Base-by-base conservation (phyloP, 92 coral and sea anemone genomes). In the Heliopora coerulea region DNA sequence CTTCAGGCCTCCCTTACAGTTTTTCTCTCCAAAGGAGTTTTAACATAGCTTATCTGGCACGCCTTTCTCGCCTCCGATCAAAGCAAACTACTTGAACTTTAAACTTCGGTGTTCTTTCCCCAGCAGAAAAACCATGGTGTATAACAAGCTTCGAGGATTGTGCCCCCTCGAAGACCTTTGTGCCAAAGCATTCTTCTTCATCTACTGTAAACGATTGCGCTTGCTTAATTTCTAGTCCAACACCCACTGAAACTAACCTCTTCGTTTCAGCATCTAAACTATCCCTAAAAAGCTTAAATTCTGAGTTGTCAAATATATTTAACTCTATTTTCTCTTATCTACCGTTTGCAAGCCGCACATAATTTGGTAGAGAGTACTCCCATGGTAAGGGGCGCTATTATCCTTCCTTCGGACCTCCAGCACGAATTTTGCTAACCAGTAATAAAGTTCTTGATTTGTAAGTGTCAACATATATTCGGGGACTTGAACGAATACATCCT, bases 211-310 rank as follows among this genome's bases (percentile, higher is more conserved):
- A 35, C 0, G 56, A 11, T 37, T 37, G 6, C 6, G 42, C 42
- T 37, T 37, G 23, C 59, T 61, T 76, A 41, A 60, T 72, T 9
- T 25, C 52, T 19, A 72, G 46, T 2, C 73, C 81, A 19, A 64
- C 49, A n/a, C 82, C 82, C 33, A 63, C 26, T 33, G 40, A 30
- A 26, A 73, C 62, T 34, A 78, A 40, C 28, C 83, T 69, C 35
- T 75, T 75, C 83, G 75, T 82, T 72, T 82, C 82, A 23, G 78
- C 68, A 52, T 82, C 86, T 23, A 68, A 34, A 34, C 75, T 56
- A 48, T 80, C 72, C 30, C 68, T 59, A 49, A 78, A 78, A 24
- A 48, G 32, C 26, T 80, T 80, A 56, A 80, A 80, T 48, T 59
- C 26, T 17, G 84, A 35, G 29, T 69, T 40, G 54, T 56, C 56